phyloP scores from a whole-genome alignment of 2,797 vertebrate species.

The Austrolebias charrua region DNA sequence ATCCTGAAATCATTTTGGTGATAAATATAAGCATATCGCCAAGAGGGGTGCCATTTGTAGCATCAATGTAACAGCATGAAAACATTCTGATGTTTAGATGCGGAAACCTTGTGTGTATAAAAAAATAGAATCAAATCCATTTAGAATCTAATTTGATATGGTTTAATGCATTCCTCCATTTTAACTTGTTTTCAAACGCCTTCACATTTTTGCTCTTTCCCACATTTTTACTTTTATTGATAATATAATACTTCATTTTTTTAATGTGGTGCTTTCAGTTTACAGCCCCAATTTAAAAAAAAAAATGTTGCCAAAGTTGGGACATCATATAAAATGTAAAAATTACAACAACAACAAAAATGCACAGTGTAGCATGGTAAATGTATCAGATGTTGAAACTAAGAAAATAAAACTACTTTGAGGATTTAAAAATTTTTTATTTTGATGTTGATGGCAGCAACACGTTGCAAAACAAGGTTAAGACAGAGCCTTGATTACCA shows the following conservation, averaged over 20 bases:
- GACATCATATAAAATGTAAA: no score
- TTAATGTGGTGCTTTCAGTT: conserved; percentile 3
- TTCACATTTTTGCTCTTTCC: background rate
- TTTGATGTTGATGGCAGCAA: no score
- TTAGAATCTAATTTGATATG: conserved; percentile 1
- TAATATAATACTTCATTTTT: background rate
- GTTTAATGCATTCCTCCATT: background rate
- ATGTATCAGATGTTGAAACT: no score
- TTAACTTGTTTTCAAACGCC: background rate
- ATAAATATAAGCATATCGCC: conserved; percentile 11
- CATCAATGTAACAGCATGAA: conserved; percentile 2
- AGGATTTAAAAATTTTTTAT: no score
- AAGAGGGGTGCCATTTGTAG: conserved; percentile 2
- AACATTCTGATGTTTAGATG: background rate
- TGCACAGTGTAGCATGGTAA: no score
- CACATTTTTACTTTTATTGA: background rate
- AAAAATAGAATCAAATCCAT: conserved; percentile 2
- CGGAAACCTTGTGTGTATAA: background rate
- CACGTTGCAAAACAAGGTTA: no score
- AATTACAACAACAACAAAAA: no score
- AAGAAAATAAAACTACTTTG: no score
- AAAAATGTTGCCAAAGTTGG: no score
- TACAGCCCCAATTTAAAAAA: no score
- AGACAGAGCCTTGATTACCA: no score
- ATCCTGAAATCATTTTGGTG: background rate